Percentiles rank a stretch among this genome's conserved stretches.
phyloP scores from a whole-genome alignment of 2,113 vertebrate species.

The Halichoeres trimaculatus region DNA sequence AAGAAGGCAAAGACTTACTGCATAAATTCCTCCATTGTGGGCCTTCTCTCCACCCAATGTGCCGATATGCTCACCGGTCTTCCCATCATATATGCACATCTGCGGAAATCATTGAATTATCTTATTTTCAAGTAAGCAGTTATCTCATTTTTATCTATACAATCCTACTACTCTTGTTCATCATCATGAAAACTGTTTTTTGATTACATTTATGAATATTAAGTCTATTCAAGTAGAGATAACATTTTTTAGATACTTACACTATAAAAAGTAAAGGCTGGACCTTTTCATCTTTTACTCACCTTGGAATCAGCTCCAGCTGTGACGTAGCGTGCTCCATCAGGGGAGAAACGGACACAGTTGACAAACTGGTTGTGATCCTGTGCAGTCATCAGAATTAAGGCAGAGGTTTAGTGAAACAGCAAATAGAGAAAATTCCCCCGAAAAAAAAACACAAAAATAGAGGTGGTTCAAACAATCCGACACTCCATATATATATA shows the following conservation, averaged over 20 bases:
- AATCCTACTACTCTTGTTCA: neutral
- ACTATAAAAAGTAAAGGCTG: neutral
- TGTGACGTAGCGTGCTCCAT: conserved; percentile 89
- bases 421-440: too few species aligned
- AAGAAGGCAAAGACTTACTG: conserved; percentile 85
- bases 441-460: conserved; percentile 13
- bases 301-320: conserved; percentile 95
- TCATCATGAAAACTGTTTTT: too few species aligned
- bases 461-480: neutral
- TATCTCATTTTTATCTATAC: neutral
- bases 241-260: too few species aligned
- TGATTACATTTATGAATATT: neutral
- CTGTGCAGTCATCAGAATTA: conserved; percentile 66
- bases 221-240: neutral
- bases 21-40: conserved; percentile 95
- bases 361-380: conserved; percentile 94
- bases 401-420: conserved; percentile 21
- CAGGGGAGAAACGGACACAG: conserved; percentile 93
- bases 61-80: conserved; percentile 84
- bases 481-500: neutral
- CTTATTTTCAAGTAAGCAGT: neutral
- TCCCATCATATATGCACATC: conserved; percentile 93
- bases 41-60: conserved; percentile 89
- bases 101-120: conserved; percentile 33
- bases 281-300: conserved; percentile 23